Evolutionary conservation across 2,888 invertebrate species (phyloP).

Genomic region (Thyatira batis): DNA sequence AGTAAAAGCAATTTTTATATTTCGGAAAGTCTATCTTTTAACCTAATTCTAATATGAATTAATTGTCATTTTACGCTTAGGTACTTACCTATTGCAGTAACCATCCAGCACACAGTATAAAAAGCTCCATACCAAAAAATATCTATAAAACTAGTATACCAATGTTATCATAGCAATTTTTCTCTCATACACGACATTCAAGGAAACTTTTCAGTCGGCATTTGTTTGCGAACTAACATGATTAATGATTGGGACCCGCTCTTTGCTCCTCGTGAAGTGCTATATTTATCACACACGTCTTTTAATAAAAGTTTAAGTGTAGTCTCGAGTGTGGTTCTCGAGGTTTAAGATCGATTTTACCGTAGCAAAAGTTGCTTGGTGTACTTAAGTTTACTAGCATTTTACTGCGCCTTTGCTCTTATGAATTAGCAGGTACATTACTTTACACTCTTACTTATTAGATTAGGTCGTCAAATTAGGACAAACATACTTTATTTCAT

Average conservation of each 20-base stretch:
- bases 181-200: conserved; percentile 45
- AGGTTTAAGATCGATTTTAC: background rate
- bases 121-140: background rate
- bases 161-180: conserved; percentile 17
- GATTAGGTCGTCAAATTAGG: too few relatives aligned
- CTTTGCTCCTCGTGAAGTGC: conserved; percentile 49
- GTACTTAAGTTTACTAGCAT: too few relatives aligned
- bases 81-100: background rate
- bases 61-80: too few relatives aligned
- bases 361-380: background rate
- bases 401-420: too few relatives aligned
- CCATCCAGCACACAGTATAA: conserved; percentile 11
- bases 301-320: background rate
- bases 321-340: background rate
- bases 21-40: too few relatives aligned
- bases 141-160: background rate
- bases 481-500: too few relatives aligned
- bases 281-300: conserved; percentile 24
- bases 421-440: too few relatives aligned
- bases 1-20: too few relatives aligned
- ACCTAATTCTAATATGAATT: too few relatives aligned
- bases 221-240: conserved; percentile 62
- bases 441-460: too few relatives aligned
- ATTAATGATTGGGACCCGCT: conserved; percentile 61
- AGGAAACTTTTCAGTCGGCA: conserved; percentile 55